Percentiles rank a stretch among this genome's conserved stretches.
Conservation (phyloP, 1,140 invertebrate species). For the Brachionus plicatilis region DNA sequence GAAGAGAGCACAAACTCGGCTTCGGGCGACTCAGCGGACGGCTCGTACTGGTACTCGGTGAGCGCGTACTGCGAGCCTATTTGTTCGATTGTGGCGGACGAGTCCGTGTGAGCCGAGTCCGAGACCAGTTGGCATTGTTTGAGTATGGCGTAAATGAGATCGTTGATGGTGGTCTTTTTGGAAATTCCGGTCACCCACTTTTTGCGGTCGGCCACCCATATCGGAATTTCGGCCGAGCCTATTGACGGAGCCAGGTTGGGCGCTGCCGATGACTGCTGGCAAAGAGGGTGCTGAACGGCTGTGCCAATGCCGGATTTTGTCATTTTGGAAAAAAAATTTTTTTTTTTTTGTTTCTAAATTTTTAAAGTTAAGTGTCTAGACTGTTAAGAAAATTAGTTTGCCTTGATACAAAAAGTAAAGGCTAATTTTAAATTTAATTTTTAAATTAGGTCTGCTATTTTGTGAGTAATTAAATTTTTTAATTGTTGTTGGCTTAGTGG, state of each 20-base stretch:
- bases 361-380: not conserved
- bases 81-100: not conserved
- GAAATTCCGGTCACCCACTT: conserved; percentile 72
- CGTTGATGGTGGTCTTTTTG: conserved; percentile 69
- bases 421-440: not conserved
- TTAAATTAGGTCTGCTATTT: not conserved
- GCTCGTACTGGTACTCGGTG: not conserved
- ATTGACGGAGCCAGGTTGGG: not conserved
- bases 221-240: conserved; percentile 62
- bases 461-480: not conserved
- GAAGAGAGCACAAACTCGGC: conserved; percentile 26
- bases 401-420: not conserved
- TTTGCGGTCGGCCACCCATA: conserved; percentile 68
- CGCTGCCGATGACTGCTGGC: not conserved
- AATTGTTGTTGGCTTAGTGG: not conserved
- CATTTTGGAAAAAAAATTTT: not conserved
- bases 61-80: not conserved
- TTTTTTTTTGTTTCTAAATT: not conserved
- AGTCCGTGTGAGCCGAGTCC: not conserved
- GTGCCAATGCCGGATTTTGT: conserved; percentile 35
- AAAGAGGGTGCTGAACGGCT: not conserved
- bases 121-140: conserved; percentile 20
- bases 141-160: conserved; percentile 67
- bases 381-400: not conserved
- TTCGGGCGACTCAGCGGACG: not conserved